Evolutionary conservation across 2,113 vertebrate genomes (phyloP), one percentile per base, ranked within the genome.

Genomic region (Acrocephalus kingi): DNA sequence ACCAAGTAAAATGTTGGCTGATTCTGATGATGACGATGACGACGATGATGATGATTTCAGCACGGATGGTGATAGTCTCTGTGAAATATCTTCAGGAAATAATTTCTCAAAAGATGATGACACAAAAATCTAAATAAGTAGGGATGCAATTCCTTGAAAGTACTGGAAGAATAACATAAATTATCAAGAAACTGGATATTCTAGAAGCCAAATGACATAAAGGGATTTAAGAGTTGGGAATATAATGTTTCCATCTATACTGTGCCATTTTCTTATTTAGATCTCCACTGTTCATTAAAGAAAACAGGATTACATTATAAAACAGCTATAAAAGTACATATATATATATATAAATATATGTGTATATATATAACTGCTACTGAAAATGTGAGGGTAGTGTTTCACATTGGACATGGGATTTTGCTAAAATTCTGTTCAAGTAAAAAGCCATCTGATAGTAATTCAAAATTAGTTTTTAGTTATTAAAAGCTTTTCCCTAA

Each of bases 1-100:
- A 18, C 98, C 99, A 1, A 98, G 98, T 76, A 98, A 98, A 46
- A 91, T 99, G 51, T 97, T 99, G 87, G 98, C 97, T 93, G 98
- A 97, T 76, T 97, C 98, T 95, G 98, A 98, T 24, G 98, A 98
- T 25, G 98, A 98, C 18, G 98, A 98, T 11, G 99, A 99, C 2
- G 99, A 99, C 2, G 84, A 90, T 0, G 98, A 98, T 0, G 98
- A 98, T 2, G 98, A 99, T 4, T 96, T 99, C 96, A 99, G 99
- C 97, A 99, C 98, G 0, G 99, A 99, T 2, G 99, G 98, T 19
- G 99, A 99, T 22, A 99, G 98, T 49, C 98, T 99, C 90, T 99
- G 98, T 71, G 99, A 99, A 95, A 98, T 97, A 4, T 96, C 98
- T 5, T 97, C 98, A 31, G 98, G 97, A 81, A 99, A 98, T 96